phyloP scores from a whole-genome alignment of 2,888 invertebrate genomes.

The Eupithecia exiguata region DNA sequence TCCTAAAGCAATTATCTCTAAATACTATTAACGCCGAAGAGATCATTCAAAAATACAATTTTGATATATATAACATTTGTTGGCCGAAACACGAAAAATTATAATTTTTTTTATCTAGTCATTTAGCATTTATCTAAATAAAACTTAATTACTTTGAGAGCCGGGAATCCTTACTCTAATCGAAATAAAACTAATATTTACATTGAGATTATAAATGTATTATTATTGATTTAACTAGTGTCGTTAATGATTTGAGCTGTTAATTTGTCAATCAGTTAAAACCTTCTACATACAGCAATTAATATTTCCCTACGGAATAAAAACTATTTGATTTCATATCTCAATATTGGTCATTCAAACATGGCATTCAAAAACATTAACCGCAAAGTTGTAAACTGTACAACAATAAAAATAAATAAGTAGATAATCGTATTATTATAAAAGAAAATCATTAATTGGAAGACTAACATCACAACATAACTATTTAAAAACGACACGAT shows the following conservation, averaged over 20 bases:
- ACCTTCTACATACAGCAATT: conserved; percentile 48
- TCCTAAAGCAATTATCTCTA: conserved; percentile 82
- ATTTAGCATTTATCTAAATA: conserved; percentile 72
- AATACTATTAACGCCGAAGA: conserved; percentile 77
- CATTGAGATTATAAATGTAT: conserved; percentile 77
- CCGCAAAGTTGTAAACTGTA: conserved; percentile 63
- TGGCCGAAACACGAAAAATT: conserved; percentile 79
- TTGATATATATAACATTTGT: conserved; percentile 80
- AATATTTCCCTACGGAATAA: conserved; percentile 35
- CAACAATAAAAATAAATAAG: conserved; percentile 69
- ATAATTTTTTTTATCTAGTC: conserved; percentile 64
- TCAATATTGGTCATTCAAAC: conserved; percentile 53
- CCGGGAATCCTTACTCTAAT: conserved; percentile 80
- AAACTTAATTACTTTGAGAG: conserved; percentile 83
- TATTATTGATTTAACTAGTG: conserved; percentile 79
- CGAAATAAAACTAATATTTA: conserved; percentile 77
- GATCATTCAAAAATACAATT: conserved; percentile 84
- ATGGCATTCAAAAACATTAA: conserved; percentile 60
- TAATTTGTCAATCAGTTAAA: conserved; percentile 59
- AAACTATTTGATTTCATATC: conserved; percentile 45
- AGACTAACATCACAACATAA: conserved; percentile 84
- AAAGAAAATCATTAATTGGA: conserved; percentile 72
- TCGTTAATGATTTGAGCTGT: conserved; percentile 81
- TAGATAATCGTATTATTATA: conserved; percentile 70
- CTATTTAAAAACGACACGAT: conserved; percentile 69